A percentile compares a stretch with the other conserved stretches of the same genome.
Conservation (phyloP, 2,888 invertebrate species). For the Chrysolina americana region DNA sequence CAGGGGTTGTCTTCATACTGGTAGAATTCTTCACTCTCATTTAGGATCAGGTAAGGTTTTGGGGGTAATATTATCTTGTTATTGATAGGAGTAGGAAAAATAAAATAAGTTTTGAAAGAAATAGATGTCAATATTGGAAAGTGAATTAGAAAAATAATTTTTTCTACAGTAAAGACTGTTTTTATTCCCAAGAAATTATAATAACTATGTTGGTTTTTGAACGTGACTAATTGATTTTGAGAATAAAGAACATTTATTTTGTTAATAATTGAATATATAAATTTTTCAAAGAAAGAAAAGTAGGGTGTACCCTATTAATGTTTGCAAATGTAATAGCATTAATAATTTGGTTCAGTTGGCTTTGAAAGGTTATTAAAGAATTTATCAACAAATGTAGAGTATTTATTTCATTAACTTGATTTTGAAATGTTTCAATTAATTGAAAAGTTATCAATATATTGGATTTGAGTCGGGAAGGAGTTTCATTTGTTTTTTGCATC, state of each 20-base stretch:
- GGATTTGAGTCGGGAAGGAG: conserved; percentile 23
- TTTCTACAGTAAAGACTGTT: background rate
- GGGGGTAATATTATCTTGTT: conserved; percentile 16
- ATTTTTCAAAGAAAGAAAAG: conserved; percentile 19
- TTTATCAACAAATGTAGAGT: no score
- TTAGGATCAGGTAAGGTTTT: conserved; percentile 16
- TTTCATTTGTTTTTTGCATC: conserved; percentile 26
- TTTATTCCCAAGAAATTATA: conserved; percentile 12
- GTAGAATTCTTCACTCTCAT: conserved; percentile 14
- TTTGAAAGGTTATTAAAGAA: no score
- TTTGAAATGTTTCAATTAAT: conserved; percentile 6
- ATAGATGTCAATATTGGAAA: no score
- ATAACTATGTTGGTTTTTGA: conserved; percentile 18
- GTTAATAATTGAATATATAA: conserved; percentile 9
- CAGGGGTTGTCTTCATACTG: conserved; percentile 18
- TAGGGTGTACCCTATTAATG: conserved; percentile 21
- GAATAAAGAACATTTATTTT: conserved; percentile 13
- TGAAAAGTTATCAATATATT: conserved; percentile 21
- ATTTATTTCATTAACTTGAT: no score
- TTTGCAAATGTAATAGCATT: no score
- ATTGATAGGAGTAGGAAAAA: conserved; percentile 7
- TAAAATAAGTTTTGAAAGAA: no score
- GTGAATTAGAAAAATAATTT: conserved; percentile 24
- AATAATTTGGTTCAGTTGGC: conserved; percentile 20
- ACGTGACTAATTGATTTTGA: conserved; percentile 6